Base-by-base conservation (phyloP, 1,140 invertebrate genomes). In the Globodera ellingtonae region DNA sequence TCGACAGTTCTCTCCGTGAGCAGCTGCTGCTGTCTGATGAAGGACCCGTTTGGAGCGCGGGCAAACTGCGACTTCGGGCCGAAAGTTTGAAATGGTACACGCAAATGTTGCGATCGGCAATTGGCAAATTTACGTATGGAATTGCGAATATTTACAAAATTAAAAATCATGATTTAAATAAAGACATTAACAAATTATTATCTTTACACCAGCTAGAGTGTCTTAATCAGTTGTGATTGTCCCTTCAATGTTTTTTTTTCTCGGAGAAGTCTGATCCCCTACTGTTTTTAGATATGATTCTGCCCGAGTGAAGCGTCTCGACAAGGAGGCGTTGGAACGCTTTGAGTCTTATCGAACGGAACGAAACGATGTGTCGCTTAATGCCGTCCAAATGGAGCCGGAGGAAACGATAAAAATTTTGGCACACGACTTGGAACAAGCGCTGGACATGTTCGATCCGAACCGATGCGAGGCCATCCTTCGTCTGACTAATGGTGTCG, bases 311-410 rank as follows among this genome's bases (percentile, higher is more conserved):
- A 56, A 48, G 21, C 24, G 13, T 24, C 56, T 74, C 6, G 65
- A 79, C 48, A 79, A 79, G 24, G 78, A 72, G 21, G 0, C 21
- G 9, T 21, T 79, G 21, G 78, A 79, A 65, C 69, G 70, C 13
- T 79, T 79, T 47, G 66, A 79, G 62, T 18, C 44, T 13, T 79
- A 79, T 79, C 44, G 78, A 21, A 73, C 70, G 15, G 74, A 56
- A 44, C 44, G 78, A 79, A 79, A 69, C 46, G 78, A 79, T 59
- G 78, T 79, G 24, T 79, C 70, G 13, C 35, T 65, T n/a, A 79
- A 79, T 78, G 70, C 78, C 21, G 52, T 79, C 6, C 74, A 78
- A 72, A 7, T 79, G n/a, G 69, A 65, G 52, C 56, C 78, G 6
- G 21, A 72, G 6, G 67, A 79, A 35, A 79, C 78, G 9, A 24